A percentile compares a stretch with the other conserved stretches of the same genome.
Conservation (phyloP, 1,140 invertebrate species). For the Drosophila equinoxialis region DNA sequence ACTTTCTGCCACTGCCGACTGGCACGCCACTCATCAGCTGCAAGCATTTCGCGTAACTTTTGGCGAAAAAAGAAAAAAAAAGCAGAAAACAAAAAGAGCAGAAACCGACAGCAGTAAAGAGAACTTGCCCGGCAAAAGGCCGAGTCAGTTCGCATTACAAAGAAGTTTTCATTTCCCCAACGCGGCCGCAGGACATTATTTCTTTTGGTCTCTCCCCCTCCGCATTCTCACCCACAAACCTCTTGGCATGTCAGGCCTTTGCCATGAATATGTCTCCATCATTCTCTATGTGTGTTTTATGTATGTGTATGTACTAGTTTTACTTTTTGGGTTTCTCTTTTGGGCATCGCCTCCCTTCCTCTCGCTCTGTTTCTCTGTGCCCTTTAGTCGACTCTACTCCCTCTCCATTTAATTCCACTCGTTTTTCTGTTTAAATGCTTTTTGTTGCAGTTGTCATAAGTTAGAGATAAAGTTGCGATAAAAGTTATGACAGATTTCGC, state of each 20-base stretch:
- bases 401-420: not conserved
- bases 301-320: constrained; percentile 18
- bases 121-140: constrained; percentile 43
- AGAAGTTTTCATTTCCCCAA: constrained; percentile 76
- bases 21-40: constrained; percentile 68
- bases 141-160: constrained; percentile 66
- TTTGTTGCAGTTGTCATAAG: constrained; percentile 54
- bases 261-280: constrained; percentile 62
- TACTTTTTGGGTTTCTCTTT: constrained; percentile 11
- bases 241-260: constrained; percentile 58
- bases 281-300: constrained; percentile 18
- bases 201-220: constrained; percentile 15
- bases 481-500: constrained; percentile 52
- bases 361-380: no score
- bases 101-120: constrained; percentile 13
- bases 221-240: constrained; percentile 14
- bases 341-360: no score
- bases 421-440: constrained; percentile 44
- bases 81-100: constrained; percentile 1
- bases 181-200: constrained; percentile 72
- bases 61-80: constrained; percentile 30
- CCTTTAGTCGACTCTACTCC: no score
- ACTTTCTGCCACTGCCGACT: constrained; percentile 18
- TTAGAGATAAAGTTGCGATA: constrained; percentile 59
- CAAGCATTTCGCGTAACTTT: constrained; percentile 68